Base-by-base conservation (phyloP, 2,113 vertebrate species). In the Ramphastos sulfuratus region DNA sequence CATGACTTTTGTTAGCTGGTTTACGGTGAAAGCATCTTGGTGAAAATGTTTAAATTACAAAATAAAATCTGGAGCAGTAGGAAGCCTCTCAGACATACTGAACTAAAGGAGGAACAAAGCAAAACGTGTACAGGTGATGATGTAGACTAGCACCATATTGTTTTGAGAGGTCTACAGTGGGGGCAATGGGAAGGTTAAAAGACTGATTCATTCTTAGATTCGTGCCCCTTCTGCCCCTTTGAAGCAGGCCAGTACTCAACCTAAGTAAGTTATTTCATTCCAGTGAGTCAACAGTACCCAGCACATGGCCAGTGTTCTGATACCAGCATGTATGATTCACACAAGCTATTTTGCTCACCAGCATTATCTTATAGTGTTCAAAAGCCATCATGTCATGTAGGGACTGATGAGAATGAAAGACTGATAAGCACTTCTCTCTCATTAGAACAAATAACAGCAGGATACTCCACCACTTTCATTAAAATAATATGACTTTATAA, bases 121-220 rank as follows among this genome's bases (percentile, higher is more conserved):
- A 73, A 83, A 69, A 52, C 6, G 50, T 1, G 2, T 28, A 9
- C 8, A 81, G 63, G 54, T 2, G 0, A 75, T 63, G 59, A 60
- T 31, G 11, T 44, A 31, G 31, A 35, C 18, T 52, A 59, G 15
- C 67, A 72, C 27, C 4, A 2, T 19, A n/a, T 5, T 64, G 59
- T 56, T 91, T n/a, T 67, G 30, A 71, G 44, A 69, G 4, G 12
- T 86, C 42, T 60, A 12, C 15, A 30, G 42, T 15, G 28, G 27
- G 30, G 28, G 39, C 18, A 21, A 61, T 17, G 9, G 37, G 42
- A 67, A 42, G 24, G 50, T 16, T 63, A 55, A 16, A 85, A 44
- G 14, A 59, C 8, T 44, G 33, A 1, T 27, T 69, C 0, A 0
- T 50, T 65, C 21, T 66, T 21, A 4, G 14, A 35, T 48, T 88